phyloP scores from a whole-genome alignment of 2,797 vertebrate species.

The Cyprinodon diabolis region DNA sequence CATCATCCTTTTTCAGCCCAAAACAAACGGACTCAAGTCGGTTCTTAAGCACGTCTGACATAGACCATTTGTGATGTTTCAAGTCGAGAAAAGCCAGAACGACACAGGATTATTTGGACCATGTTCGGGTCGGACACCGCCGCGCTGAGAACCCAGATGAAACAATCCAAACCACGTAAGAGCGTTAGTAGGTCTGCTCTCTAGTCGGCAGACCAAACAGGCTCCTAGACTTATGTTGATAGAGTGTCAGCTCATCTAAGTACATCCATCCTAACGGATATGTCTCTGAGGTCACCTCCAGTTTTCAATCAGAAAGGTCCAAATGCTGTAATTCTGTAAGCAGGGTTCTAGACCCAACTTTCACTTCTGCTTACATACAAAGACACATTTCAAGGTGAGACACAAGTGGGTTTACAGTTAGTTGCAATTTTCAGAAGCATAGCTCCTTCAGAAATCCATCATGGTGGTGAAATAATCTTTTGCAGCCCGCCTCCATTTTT shows the following conservation, averaged over 20 bases:
- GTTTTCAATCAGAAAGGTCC: slow-evolving; percentile 1
- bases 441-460: slow-evolving; percentile 7
- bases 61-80: not conserved
- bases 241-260: not conserved
- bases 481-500: not conserved
- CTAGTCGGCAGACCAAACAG: not conserved
- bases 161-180: not conserved
- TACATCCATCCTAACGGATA: not conserved
- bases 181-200: not conserved
- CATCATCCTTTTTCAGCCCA: not conserved
- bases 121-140: slow-evolving; percentile 6
- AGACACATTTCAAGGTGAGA: slow-evolving; percentile 15
- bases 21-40: not conserved
- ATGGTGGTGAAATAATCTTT: not conserved
- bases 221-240: not conserved
- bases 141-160: not conserved
- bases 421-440: slow-evolving; percentile 11
- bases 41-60: not conserved
- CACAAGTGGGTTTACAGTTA: slow-evolving; percentile 11
- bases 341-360: slow-evolving; percentile 2
- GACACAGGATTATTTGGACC: slow-evolving; percentile 13
- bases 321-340: slow-evolving; percentile 1
- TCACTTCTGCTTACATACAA: slow-evolving; percentile 3
- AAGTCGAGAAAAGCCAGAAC: not conserved
- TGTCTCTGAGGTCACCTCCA: not conserved